Base-by-base conservation (phyloP, 2,797 vertebrate genomes). In the Hyperoplus lanceolatus region DNA sequence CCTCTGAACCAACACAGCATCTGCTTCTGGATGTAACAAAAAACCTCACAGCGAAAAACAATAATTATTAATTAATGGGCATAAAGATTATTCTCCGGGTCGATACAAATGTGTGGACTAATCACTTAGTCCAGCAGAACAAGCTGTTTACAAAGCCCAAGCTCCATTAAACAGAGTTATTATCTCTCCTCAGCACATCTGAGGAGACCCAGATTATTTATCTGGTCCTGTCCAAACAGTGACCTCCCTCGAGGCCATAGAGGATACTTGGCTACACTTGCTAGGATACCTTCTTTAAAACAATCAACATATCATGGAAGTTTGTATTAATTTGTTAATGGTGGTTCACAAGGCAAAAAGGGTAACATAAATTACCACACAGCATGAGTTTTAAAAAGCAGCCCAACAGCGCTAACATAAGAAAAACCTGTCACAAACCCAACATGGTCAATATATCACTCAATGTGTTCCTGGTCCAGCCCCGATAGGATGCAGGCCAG, bases 361-460 rank as follows among this genome's bases (percentile, higher is more conserved):
- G 29, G 29, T 58, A 63, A 76, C 73, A 58, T 53, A 75, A 29
- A 66, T 53, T 60, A 56, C 42, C 59, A 7, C 78, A 78, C 63
- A 77, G 38, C 46, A 57, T 45, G 55, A 62, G 62, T 48, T 51
- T 66, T 82, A 65, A 54, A 82, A 77, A 55, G 71, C 54, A 73
- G 59, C 71, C 51, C 66, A 73, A 46, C 41, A 60, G 70, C 56
- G 15, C 57, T 18, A 59, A 83, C 80, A 74, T 54, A 59, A 84
- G 73, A 77, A 77, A 82, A 88, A 81, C 48, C 84, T 91, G 90
- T 89, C 89, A 90, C 84, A 78, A 83, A 75, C 58, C 55, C 85
- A 86, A 76, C 75, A 49, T 56, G 73, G 77, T 84, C 81, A 83
- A 92, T 89, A 82, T 85, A 87, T 93, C 86, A 92, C 77, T 84